phyloP scores from a whole-genome alignment of 2,113 vertebrate species.

The Microcebus jonahi region DNA sequence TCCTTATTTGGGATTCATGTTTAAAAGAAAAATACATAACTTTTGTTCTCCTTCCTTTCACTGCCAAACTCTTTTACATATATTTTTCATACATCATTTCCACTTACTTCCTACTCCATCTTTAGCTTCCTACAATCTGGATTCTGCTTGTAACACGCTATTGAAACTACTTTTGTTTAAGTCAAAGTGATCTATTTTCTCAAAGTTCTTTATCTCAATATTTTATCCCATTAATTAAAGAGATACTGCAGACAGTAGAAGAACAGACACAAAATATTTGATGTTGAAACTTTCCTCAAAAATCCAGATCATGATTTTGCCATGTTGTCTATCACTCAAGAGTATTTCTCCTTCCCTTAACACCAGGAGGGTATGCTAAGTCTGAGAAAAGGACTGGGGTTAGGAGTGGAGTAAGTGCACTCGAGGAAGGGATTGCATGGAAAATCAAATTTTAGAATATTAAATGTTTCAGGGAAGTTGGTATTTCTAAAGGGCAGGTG shows the following conservation, averaged over 20 bases:
- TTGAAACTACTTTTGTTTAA: not conserved
- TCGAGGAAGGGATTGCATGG: not conserved
- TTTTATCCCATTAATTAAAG: not conserved
- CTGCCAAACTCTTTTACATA: not conserved
- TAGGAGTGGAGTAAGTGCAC: not conserved
- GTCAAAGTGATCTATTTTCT: not conserved
- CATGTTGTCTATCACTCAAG: not conserved
- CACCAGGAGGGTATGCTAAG: not conserved
- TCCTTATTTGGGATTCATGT: not conserved
- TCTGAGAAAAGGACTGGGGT: not conserved
- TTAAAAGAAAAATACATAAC: constrained; percentile 19
- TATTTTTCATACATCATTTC: not conserved
- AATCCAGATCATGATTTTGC: not conserved
- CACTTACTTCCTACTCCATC: not conserved
- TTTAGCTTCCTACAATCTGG: not conserved
- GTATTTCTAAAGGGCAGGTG: not conserved
- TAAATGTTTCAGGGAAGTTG: not conserved
- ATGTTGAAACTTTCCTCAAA: not conserved
- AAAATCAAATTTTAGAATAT: not conserved
- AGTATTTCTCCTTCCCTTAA: not conserved
- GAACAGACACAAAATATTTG: not conserved
- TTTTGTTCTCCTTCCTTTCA: not conserved
- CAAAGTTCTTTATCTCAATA: not conserved
- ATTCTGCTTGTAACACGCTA: not conserved
- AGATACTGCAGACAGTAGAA: not conserved